Evolutionary conservation across 2,797 vertebrate species (phyloP).

Genomic region (Diplodus puntazzo): DNA sequence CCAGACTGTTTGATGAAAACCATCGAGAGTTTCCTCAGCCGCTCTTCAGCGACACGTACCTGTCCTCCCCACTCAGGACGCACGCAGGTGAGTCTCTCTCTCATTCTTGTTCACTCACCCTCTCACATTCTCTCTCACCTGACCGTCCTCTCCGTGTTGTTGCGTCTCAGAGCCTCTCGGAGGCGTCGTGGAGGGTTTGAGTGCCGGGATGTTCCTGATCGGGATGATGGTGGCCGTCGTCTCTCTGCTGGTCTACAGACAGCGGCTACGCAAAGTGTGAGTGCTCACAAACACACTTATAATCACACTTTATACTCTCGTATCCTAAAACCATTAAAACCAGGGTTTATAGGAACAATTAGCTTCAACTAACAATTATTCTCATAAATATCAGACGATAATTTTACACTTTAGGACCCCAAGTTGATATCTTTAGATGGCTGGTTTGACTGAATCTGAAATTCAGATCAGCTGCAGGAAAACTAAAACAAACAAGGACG

Average conservation of each 20-base stretch:
- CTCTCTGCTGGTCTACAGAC: constrained; percentile 92
- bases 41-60: constrained; percentile 92
- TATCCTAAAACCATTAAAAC: too few species aligned
- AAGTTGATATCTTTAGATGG: too few species aligned
- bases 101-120: too few species aligned
- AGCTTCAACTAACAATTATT: too few species aligned
- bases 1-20: constrained; percentile 90
- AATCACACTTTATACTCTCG: background rate
- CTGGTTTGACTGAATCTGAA: too few species aligned
- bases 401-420: too few species aligned
- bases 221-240: constrained; percentile 90
- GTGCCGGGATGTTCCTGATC: constrained; percentile 93
- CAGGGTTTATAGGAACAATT: too few species aligned
- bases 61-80: constrained; percentile 91
- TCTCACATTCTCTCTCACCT: background rate
- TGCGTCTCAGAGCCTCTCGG: constrained; percentile 88
- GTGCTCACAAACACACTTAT: constrained; percentile 34
- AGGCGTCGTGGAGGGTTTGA: constrained; percentile 94
- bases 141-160: background rate
- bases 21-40: constrained; percentile 87
- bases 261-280: constrained; percentile 91
- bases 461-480: too few species aligned
- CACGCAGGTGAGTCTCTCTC: constrained; percentile 87
- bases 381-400: too few species aligned
- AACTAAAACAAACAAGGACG: too few species aligned